phyloP scores from a whole-genome alignment of 1,140 invertebrate species.

The silkworm (Bombyx mori) region DNA sequence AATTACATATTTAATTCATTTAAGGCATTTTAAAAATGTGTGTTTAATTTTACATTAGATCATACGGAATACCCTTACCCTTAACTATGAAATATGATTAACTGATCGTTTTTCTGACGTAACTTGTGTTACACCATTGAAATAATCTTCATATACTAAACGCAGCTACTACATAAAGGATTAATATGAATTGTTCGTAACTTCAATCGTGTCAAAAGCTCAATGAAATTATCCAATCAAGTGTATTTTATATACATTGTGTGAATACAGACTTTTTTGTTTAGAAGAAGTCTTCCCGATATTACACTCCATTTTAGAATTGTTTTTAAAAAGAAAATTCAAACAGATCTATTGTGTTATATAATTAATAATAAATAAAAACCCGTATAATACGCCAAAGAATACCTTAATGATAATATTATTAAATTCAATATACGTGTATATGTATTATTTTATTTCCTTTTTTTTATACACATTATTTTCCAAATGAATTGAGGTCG shows the following conservation, averaged over 20 bases:
- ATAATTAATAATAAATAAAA: too few relatives aligned
- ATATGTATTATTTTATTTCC: too few relatives aligned
- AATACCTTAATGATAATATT: too few relatives aligned
- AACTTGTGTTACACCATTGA: conserved; percentile 19
- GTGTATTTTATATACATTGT: neutral
- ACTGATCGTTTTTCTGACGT: neutral
- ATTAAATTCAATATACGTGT: too few relatives aligned
- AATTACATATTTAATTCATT: conserved; percentile 1
- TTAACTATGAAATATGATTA: neutral
- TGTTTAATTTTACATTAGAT: neutral
- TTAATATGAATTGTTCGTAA: conserved; percentile 18
- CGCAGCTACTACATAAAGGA: conserved; percentile 38
- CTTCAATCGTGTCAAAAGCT: conserved; percentile 49
- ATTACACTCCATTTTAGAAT: too few relatives aligned
- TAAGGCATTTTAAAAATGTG: neutral
- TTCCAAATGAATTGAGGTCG: too few relatives aligned
- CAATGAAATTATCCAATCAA: conserved; percentile 23
- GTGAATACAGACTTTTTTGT: neutral
- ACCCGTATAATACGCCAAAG: too few relatives aligned
- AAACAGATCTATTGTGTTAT: too few relatives aligned
- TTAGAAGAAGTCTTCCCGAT: conserved; percentile 1
- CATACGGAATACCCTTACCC: neutral
- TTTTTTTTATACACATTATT: too few relatives aligned
- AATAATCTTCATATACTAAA: conserved; percentile 21
- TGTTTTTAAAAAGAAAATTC: too few relatives aligned